phyloP scores from a whole-genome alignment of 2,888 invertebrate genomes.

The Limnephilus lunatus region DNA sequence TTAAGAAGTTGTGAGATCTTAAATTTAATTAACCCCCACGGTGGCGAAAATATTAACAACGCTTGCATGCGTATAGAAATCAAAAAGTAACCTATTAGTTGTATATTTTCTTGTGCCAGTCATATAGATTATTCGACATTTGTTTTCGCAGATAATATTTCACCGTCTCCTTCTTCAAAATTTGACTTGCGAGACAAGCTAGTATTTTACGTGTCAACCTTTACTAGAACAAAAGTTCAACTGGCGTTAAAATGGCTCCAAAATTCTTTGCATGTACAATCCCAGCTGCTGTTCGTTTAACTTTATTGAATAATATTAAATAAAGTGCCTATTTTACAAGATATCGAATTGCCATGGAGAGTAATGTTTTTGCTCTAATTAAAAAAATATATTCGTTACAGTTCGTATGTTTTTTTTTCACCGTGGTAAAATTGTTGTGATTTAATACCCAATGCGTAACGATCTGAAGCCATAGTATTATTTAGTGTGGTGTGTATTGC shows the following conservation, averaged over 20 bases:
- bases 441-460: slow-evolving; percentile 11
- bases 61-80: neutral
- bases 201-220: neutral
- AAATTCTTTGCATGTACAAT: neutral
- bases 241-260: neutral
- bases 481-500: neutral
- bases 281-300: neutral
- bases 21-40: neutral
- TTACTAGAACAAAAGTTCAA: neutral
- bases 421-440: neutral
- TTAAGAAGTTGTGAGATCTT: too few species aligned
- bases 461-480: neutral
- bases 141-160: neutral
- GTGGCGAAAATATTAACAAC: neutral
- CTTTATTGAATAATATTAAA: neutral
- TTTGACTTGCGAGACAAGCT: neutral
- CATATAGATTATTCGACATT: neutral
- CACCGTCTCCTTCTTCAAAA: neutral
- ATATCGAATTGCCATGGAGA: neutral
- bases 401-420: neutral
- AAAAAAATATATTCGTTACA: neutral
- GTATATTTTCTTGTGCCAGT: neutral
- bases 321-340: neutral
- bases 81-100: too few species aligned
- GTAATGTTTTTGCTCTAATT: neutral